Percentiles rank a stretch among this genome's conserved stretches.
Conservation (phyloP, 2,888 invertebrate genomes). For the Dorcus hopei region DNA sequence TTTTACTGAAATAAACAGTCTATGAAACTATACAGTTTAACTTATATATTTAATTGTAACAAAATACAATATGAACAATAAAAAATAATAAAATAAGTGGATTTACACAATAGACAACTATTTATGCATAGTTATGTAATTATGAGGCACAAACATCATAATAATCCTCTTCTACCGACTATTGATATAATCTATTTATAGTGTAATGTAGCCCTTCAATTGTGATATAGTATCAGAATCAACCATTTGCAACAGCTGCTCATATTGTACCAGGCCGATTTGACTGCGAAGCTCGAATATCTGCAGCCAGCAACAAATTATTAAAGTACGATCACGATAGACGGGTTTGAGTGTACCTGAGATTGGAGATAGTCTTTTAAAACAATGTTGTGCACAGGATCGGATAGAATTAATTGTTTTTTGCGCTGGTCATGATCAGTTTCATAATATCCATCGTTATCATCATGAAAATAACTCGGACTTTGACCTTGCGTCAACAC, state of each 20-base stretch:
- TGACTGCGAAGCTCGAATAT: constrained; percentile 67
- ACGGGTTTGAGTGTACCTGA: constrained; percentile 55
- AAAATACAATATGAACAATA: constrained; percentile 10
- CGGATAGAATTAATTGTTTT: constrained; percentile 64
- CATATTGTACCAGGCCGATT: constrained; percentile 74
- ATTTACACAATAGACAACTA: constrained; percentile 15
- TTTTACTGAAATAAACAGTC: too few species aligned
- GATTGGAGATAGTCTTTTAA: constrained; percentile 68
- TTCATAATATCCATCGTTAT: constrained; percentile 59
- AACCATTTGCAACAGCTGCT: constrained; percentile 68
- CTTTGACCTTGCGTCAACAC: constrained; percentile 39
- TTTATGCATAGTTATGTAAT: constrained; percentile 5
- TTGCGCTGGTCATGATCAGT: constrained; percentile 74
- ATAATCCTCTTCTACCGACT: constrained; percentile 9
- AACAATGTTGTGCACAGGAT: constrained; percentile 78
- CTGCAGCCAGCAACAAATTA: constrained; percentile 52
- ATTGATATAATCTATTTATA: constrained; percentile 36
- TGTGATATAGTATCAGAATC: constrained; percentile 71
- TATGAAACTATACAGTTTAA: not conserved
- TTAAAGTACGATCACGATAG: not conserved
- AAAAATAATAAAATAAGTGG: constrained; percentile 15
- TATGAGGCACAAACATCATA: constrained; percentile 18
- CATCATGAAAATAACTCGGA: constrained; percentile 54
- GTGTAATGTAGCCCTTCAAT: constrained; percentile 59
- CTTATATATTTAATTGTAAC: constrained; percentile 19